Base-by-base conservation (phyloP, 2,113 vertebrate genomes). In the Paedocypris sp. region DNA sequence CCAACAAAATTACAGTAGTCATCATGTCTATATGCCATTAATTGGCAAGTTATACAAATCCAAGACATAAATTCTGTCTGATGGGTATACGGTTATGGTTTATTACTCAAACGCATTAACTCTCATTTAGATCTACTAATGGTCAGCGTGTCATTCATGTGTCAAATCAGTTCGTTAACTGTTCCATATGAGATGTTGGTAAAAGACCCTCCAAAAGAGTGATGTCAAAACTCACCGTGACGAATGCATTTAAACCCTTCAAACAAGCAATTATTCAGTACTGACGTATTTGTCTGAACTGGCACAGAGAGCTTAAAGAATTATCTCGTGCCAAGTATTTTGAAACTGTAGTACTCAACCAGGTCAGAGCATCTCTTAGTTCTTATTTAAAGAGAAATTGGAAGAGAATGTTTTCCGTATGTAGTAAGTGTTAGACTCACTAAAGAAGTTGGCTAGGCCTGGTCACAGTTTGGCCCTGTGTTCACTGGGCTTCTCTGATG, bases 401-500 rank as follows among this genome's bases (percentile, higher is more conserved):
- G 73, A 58, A 54, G 41, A 48, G 54, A 60, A 69, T 85, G 81
- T 75, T 77, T 85, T 86, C 83, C 83, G 80, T 74, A 80, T 82
- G 80, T 75, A 69, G 80, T 83, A 80, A 84, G 78, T 64, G 64
- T 35, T 82, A 68, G 41, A 56, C 42, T 8, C 32, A 69, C 72
- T 85, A 77, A 70, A 77, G 79, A 67, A 31, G 59, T 48, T 85
- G 80, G 83, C 72, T 19, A 31, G 4, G 13, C 54, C 19, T 22
- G 54, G 60, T 41, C 64, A 43, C n/a, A 4, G 11, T 22, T 56
- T 33, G 59, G 66, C 25, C 72, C n/a, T n/a, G n/a, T n/a, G n/a
- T 16, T 26, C 23, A 25, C 42, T 20, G 42, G 62, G 57, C 43
- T 64, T 64, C 73, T 60, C 57, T 71, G 53, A 52, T 82, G 79